phyloP scores from a whole-genome alignment of 2,797 vertebrate genomes.

The Spizella passerina region DNA sequence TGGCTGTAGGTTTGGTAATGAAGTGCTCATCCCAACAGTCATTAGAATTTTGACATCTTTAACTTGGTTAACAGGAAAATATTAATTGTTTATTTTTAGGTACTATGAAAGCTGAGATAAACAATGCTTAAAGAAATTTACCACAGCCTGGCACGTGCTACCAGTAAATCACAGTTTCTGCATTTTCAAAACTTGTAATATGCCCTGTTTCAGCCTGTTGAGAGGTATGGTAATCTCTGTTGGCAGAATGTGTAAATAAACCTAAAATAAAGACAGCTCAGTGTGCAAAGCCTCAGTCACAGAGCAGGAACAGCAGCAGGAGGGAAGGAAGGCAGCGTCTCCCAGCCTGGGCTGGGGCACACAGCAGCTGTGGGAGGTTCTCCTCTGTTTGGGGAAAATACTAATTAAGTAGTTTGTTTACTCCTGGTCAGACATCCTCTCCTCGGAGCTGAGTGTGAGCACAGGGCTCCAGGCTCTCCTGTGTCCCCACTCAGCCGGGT shows the following conservation, averaged over 20 bases:
- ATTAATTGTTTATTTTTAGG: background rate
- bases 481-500: background rate
- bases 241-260: background rate
- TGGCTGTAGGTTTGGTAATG: background rate
- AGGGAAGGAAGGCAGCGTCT: background rate
- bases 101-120: background rate
- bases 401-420: background rate
- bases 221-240: background rate
- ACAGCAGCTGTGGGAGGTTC: background rate
- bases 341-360: background rate
- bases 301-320: background rate
- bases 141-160: background rate
- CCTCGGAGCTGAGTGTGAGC: background rate
- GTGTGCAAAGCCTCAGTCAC: accelerated
- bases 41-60: background rate
- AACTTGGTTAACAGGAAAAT: background rate
- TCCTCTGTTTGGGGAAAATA: background rate
- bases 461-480: accelerated
- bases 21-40: background rate
- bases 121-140: background rate
- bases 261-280: accelerated
- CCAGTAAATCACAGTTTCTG: background rate
- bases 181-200: background rate
- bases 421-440: background rate
- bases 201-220: background rate